Conservation (phyloP, 2,888 invertebrate genomes). For the Cataglyphis livida region DNA sequence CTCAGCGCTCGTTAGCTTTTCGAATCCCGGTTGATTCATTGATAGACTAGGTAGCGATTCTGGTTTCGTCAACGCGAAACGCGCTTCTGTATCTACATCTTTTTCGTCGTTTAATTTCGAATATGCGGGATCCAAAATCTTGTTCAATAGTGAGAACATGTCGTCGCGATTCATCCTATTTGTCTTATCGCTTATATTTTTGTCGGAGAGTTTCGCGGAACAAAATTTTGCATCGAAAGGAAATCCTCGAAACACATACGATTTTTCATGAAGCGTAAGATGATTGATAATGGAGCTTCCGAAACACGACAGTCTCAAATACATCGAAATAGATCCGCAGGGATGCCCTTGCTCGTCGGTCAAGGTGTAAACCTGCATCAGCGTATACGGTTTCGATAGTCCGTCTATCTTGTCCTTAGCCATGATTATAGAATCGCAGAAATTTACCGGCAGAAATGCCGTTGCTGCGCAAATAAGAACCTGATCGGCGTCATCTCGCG, state of each 20-base stretch:
- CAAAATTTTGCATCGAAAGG: constrained; percentile 46
- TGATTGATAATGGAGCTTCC: constrained; percentile 71
- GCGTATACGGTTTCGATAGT: constrained; percentile 56
- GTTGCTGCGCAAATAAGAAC: constrained; percentile 64
- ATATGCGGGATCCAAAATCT: background rate
- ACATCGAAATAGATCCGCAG: constrained; percentile 73
- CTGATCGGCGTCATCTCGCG: background rate
- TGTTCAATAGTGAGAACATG: background rate
- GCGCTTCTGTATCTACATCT: background rate
- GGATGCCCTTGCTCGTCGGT: constrained; percentile 60
- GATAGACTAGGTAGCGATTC: constrained; percentile 66
- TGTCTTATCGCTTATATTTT: background rate
- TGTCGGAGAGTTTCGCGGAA: background rate
- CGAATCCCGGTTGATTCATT: constrained; percentile 75
- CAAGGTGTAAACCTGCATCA: constrained; percentile 66
- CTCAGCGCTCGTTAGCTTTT: constrained; percentile 78
- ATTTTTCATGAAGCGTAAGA: constrained; percentile 63
- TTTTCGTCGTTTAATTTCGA: background rate
- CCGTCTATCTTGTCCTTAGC: constrained; percentile 62
- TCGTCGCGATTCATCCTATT: background rate
- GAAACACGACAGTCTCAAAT: constrained; percentile 77
- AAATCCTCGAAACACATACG: constrained; percentile 71
- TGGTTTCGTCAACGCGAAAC: constrained; percentile 66
- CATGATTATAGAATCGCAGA: constrained; percentile 62
- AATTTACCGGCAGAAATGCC: constrained; percentile 62